Conservation (phyloP, 2,888 invertebrate genomes). For the Andrena hattorfiana region DNA sequence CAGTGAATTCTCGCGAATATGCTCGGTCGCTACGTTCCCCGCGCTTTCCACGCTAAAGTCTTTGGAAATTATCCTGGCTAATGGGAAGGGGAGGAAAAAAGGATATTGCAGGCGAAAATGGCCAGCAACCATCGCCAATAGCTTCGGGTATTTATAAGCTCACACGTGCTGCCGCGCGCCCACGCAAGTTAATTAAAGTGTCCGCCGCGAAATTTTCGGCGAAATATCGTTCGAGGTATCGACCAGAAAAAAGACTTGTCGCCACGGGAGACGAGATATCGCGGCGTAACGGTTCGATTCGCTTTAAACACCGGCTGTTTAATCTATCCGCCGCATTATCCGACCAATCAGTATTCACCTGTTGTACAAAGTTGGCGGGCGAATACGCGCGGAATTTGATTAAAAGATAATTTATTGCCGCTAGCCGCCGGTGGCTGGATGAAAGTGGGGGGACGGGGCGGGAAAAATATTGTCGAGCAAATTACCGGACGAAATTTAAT, state of each 20-base stretch:
- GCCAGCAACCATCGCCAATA: neutral
- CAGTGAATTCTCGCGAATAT: conserved; percentile 1
- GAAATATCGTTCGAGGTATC: conserved; percentile 27
- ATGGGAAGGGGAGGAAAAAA: neutral
- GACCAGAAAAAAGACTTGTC: conserved; percentile 13
- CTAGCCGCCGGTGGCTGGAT: neutral
- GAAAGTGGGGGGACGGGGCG: neutral
- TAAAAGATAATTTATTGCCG: conserved; percentile 41
- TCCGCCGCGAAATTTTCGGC: conserved; percentile 30
- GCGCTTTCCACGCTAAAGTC: neutral
- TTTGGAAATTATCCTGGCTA: conserved; percentile 15
- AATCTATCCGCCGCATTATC: conserved; percentile 18
- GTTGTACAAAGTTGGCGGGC: neutral
- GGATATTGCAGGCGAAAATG: conserved; percentile 20
- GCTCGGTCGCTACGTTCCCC: neutral
- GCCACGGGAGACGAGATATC: neutral
- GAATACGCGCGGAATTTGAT: conserved; percentile 17
- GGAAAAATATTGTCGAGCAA: conserved; percentile 35
- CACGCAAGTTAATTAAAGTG: conserved; percentile 67
- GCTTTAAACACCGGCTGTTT: conserved; percentile 17
- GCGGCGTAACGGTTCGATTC: conserved; percentile 20
- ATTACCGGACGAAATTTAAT: conserved; percentile 44
- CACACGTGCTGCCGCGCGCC: conserved; percentile 44
- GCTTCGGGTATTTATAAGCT: conserved; percentile 63
- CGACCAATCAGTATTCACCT: conserved; percentile 13